Evolutionary conservation across 2,888 invertebrate genomes (phyloP).

Genomic region (Aspidiotus rigidus): DNA sequence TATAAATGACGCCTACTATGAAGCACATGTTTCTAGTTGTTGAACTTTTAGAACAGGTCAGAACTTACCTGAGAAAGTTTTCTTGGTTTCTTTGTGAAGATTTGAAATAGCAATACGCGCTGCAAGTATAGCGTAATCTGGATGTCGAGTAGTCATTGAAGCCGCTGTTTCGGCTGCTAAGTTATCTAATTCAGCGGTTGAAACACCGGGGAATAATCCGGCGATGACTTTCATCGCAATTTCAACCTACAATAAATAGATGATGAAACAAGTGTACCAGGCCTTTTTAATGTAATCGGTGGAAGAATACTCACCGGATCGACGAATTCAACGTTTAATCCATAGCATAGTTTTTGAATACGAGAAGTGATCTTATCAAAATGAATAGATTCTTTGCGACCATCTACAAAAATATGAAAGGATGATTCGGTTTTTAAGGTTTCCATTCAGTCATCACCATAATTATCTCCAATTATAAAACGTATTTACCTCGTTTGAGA

Average conservation of each 20-base stretch:
- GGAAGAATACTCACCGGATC: constrained; percentile 68
- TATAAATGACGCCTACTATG: neutral
- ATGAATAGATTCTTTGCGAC: constrained; percentile 81
- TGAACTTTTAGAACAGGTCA: neutral
- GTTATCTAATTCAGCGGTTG: constrained; percentile 93
- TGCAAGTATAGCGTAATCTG: constrained; percentile 86
- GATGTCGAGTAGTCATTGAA: constrained; percentile 92
- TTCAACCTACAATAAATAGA: constrained; percentile 50
- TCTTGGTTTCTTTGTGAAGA: constrained; percentile 95
- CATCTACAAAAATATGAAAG: constrained; percentile 52
- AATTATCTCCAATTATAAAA: neutral
- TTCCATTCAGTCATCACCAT: neutral
- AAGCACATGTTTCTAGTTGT: neutral
- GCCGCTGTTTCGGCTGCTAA: constrained; percentile 98
- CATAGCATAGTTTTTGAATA: constrained; percentile 90
- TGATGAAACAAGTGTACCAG: neutral
- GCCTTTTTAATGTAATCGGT: neutral
- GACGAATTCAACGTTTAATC: constrained; percentile 88
- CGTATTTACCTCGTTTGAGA: neutral
- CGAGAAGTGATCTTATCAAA: constrained; percentile 97
- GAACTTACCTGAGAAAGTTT: constrained; percentile 71
- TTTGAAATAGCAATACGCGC: constrained; percentile 93
- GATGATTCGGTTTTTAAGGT: neutral
- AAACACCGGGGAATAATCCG: constrained; percentile 92
- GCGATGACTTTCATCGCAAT: constrained; percentile 87